A percentile compares a stretch with the other conserved stretches of the same genome.
phyloP scores from a whole-genome alignment of 2,888 invertebrate species.

The Halictus ligatus region DNA sequence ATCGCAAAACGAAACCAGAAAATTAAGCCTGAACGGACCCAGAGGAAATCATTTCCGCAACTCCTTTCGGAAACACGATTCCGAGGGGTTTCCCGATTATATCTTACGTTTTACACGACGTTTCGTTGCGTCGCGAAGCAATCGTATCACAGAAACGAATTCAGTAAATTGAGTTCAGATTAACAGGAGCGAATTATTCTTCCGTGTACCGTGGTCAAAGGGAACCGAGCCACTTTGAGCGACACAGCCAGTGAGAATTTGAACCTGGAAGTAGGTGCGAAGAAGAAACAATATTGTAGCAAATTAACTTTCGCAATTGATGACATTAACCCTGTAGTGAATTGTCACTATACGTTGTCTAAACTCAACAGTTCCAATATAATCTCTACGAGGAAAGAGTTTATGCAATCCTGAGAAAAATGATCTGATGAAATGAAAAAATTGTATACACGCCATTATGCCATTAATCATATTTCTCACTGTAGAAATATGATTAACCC shows the following conservation, averaged over 20 bases:
- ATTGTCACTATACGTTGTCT: not conserved
- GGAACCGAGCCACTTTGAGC: not conserved
- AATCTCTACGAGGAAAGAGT: not conserved
- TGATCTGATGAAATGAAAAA: too few species aligned
- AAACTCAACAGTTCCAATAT: not conserved
- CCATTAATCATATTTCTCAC: too few species aligned
- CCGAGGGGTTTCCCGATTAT: not conserved
- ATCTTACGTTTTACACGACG: not conserved
- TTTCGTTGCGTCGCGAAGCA: not conserved
- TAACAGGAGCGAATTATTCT: not conserved
- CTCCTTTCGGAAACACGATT: not conserved
- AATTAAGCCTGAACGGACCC: not conserved
- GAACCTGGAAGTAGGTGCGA: not conserved
- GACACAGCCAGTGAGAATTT: not conserved
- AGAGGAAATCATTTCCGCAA: not conserved
- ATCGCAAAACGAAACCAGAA: not conserved
- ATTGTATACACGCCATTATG: too few species aligned
- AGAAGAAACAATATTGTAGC: not conserved
- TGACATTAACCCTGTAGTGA: not conserved
- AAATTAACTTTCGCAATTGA: not conserved
- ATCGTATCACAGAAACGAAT: not conserved
- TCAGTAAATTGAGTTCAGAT: not conserved
- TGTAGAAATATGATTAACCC: too few species aligned
- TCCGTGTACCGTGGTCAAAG: not conserved
- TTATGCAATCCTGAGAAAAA: too few species aligned